phyloP scores from a whole-genome alignment of 2,797 vertebrate species.

The Chromobotia macracanthus region DNA sequence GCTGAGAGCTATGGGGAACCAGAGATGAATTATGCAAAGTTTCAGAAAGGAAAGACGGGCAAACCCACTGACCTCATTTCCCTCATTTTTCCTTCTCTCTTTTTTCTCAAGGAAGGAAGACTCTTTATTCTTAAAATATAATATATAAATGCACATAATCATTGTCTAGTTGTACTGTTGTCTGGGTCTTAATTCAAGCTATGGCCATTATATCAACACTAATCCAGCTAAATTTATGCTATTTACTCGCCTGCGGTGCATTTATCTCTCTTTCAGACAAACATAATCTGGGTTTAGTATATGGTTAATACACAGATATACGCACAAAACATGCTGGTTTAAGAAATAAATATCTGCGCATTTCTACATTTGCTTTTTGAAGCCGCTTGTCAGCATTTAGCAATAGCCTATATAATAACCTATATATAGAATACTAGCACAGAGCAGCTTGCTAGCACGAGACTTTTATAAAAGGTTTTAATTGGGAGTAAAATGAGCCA shows the following conservation, averaged over 20 bases:
- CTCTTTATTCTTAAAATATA: neutral
- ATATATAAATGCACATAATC: neutral
- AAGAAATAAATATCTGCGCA: too few relatives aligned
- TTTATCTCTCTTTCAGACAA: neutral
- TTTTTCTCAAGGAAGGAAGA: conserved; percentile 26
- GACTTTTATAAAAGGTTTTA: too few relatives aligned
- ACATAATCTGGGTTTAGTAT: too few relatives aligned
- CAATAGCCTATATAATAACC: too few relatives aligned
- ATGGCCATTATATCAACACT: neutral
- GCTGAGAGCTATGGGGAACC: conserved; percentile 52
- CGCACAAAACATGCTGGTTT: too few relatives aligned
- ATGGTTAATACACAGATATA: too few relatives aligned
- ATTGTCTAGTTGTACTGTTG: neutral
- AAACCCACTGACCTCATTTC: conserved; percentile 74
- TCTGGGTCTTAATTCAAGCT: neutral
- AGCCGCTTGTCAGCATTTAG: too few relatives aligned
- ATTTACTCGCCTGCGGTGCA: neutral
- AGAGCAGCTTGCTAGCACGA: too few relatives aligned
- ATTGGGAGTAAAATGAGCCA: too few relatives aligned
- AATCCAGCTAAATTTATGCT: neutral
- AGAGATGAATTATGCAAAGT: conserved; percentile 76
- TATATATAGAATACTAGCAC: too few relatives aligned
- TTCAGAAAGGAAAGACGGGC: conserved; percentile 59
- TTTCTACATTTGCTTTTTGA: too few relatives aligned
- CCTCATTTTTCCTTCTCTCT: conserved; percentile 17